Evolutionary conservation across 1,140 invertebrate species (phyloP).

Genomic region (Drosophila arizonae): DNA sequence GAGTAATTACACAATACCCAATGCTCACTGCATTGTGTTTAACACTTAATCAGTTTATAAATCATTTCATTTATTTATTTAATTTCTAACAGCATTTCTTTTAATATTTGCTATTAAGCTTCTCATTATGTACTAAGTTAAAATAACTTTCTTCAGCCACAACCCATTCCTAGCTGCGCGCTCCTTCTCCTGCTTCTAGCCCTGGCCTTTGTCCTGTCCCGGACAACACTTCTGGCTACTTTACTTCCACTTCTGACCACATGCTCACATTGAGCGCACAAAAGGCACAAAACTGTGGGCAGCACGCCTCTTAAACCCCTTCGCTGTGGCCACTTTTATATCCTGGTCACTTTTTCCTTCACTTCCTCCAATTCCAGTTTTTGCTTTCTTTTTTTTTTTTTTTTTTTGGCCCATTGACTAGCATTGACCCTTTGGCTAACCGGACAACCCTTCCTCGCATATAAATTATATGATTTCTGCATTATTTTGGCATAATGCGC

Average conservation of each 20-base stretch:
- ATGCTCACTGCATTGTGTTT: no score
- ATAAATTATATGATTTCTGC: slow-evolving; percentile 80
- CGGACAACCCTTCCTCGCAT: slow-evolving; percentile 46
- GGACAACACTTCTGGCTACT: slow-evolving; percentile 40
- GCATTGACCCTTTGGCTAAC: slow-evolving; percentile 49
- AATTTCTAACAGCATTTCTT: no score
- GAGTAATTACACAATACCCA: no score
- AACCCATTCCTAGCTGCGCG: no score
- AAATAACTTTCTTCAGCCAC: slow-evolving; percentile 8
- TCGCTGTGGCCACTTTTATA: slow-evolving; percentile 70
- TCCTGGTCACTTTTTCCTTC: slow-evolving; percentile 36
- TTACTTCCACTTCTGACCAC: slow-evolving; percentile 60
- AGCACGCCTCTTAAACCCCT: slow-evolving; percentile 69
- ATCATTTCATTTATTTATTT: no score
- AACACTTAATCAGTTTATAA: no score
- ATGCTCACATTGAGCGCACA: slow-evolving; percentile 61
- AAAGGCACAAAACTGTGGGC: slow-evolving; percentile 21
- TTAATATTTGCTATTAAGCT: no score
- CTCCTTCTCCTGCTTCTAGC: neutral
- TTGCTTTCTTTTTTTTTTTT: neutral
- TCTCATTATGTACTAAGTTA: neutral
- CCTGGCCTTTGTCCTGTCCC: slow-evolving; percentile 29
- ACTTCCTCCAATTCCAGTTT: neutral
- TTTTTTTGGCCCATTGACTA: slow-evolving; percentile 11
- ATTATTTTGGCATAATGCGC: slow-evolving; percentile 79